Evolutionary conservation across 2,888 invertebrate genomes (phyloP), one percentile per base, ranked within the genome.

Genomic region (Unio delphinus): DNA sequence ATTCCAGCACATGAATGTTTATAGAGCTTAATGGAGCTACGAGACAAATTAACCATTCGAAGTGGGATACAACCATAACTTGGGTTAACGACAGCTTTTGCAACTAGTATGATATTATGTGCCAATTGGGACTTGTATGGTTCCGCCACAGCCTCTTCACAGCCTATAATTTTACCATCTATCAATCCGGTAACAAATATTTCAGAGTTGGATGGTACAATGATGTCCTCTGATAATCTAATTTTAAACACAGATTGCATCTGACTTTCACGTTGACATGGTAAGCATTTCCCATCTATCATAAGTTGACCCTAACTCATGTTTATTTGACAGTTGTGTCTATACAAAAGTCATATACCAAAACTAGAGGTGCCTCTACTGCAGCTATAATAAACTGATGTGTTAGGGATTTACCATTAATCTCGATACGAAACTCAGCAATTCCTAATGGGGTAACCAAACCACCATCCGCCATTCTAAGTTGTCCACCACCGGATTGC

Each of bases 281-380:
- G 57, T 1, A 58, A 20, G 18, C 45, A 58, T 28, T 58, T 57
- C 28, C 58, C 65, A 65, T 65, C 58, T 5, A 65, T 54, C 23
- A 59, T 45, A 11, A 56, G 34, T 45, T 65, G 58, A 4, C 57
- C 65, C 58, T 45, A 61, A 34, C 23, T 67, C 20, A 26, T 67
- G 61, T 26, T 61, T 20, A 15, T 61, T 23, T 23, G 23, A 23
- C 23, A 23, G 23, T 23, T 23, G 23, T 23, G 23, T 23, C 23
- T 23, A 23, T 45, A 55, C 60, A 57, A 26, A 67, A 61, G 54
- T 61, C 60, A 55, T 61, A 67, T 61, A 55, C 54, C 3, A 67
- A 55, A 11, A 67, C 56, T 3, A 34, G 61, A 15, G 60, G 67
- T 30, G 67, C 56, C 67, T 67, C 54, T 8, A 61, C 61, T 7